Evolutionary conservation across 2,888 invertebrate genomes (phyloP).

Genomic region (Empis livida): DNA sequence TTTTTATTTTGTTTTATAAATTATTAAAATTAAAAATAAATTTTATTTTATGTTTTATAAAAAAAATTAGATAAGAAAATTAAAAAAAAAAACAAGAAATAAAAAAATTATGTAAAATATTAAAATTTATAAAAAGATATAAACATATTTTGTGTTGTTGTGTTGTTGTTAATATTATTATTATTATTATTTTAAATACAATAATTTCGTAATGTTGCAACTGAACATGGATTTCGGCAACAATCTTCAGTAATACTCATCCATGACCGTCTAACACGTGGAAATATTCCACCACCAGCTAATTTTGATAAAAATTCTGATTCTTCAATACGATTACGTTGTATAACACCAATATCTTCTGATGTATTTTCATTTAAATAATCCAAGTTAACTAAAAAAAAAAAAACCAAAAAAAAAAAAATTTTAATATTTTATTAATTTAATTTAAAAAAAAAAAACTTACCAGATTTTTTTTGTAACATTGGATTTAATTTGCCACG

Average conservation of each 20-base stretch:
- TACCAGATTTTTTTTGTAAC: too few relatives aligned
- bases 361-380: not conserved
- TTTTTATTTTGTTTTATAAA: too few relatives aligned
- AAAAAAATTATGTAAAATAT: too few relatives aligned
- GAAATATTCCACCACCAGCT: constrained; percentile 2
- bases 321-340: not conserved
- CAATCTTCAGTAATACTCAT: constrained; percentile 7
- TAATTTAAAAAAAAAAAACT: too few relatives aligned
- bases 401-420: not conserved
- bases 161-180: too few relatives aligned
- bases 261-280: constrained; percentile 5
- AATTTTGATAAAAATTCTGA: constrained; percentile 2
- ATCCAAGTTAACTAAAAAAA: not conserved
- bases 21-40: too few relatives aligned
- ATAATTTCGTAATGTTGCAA: constrained; percentile 2
- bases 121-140: too few relatives aligned
- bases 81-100: not conserved
- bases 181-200: not conserved
- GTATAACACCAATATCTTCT: not conserved
- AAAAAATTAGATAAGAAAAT: not conserved
- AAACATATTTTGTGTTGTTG: too few relatives aligned
- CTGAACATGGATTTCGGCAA: constrained; percentile 7
- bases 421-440: too few relatives aligned
- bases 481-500: too few relatives aligned
- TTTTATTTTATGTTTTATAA: too few relatives aligned